phyloP scores from a whole-genome alignment of 92 coral and sea anemone genomes.

The Actinernus sp. region DNA sequence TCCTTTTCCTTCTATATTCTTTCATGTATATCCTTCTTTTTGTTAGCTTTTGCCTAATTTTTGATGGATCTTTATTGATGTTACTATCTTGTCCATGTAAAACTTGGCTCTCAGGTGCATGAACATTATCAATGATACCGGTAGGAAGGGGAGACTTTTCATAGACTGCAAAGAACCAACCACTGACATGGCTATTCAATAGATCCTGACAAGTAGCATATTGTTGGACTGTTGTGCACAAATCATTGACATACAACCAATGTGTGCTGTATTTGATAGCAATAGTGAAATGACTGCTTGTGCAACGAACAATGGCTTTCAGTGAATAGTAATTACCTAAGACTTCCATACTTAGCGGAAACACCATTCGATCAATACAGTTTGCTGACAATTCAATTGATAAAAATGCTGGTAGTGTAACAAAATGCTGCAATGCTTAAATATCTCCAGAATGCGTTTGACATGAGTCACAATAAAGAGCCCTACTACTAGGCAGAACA shows the following conservation, averaged over 20 bases:
- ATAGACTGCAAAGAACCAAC: constrained; percentile 48
- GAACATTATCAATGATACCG: no score
- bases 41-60: no score
- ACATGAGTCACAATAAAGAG: constrained; percentile 55
- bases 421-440: constrained; percentile 64
- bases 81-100: no score
- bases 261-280: constrained; percentile 30
- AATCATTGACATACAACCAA: constrained; percentile 37
- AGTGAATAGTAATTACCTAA: constrained; percentile 29
- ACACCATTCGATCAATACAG: constrained; percentile 25
- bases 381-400: constrained; percentile 48
- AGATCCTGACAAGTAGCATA: constrained; percentile 23
- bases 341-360: constrained; percentile 36
- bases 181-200: constrained; percentile 20
- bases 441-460: constrained; percentile 58
- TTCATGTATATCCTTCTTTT: not conserved
- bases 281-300: constrained; percentile 54
- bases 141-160: constrained; percentile 15
- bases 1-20: no score
- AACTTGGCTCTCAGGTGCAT: no score
- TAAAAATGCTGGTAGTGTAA: constrained; percentile 36
- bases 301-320: constrained; percentile 55
- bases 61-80: no score
- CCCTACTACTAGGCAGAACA: constrained; percentile 47
- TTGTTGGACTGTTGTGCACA: constrained; percentile 22